Conservation (phyloP, 2,888 invertebrate species). For the Allolobophora icterica region DNA sequence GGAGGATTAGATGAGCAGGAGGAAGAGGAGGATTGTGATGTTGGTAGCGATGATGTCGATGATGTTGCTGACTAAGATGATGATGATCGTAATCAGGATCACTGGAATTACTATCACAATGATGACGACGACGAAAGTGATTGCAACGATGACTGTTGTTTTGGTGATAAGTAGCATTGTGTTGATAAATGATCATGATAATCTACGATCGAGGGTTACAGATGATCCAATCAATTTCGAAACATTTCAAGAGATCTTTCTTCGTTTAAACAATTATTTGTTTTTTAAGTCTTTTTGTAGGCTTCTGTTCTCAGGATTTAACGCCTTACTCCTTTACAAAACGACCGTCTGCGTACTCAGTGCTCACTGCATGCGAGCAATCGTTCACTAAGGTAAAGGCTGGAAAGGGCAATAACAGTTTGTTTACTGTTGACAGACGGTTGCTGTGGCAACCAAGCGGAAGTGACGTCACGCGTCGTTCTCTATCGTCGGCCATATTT, state of each 20-base stretch:
- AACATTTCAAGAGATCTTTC: neutral
- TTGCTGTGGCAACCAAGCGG: neutral
- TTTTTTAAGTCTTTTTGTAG: neutral
- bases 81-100: neutral
- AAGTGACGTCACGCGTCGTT: neutral
- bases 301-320: neutral
- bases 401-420: neutral
- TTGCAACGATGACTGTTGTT: neutral
- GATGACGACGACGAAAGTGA: neutral
- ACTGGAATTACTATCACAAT: neutral
- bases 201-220: no score
- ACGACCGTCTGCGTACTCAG: no score
- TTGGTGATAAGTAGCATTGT: neutral
- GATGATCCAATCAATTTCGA: neutral
- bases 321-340: neutral
- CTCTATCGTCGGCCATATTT: neutral
- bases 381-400: no score
- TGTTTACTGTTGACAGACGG: slow-evolving; percentile 17
- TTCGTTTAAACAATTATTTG: neutral
- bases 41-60: no score
- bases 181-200: neutral
- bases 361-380: no score
- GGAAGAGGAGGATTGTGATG: no score
- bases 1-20: neutral
- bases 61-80: no score